Base-by-base conservation (phyloP, 1,140 invertebrate genomes). In the Calliphora vicina region DNA sequence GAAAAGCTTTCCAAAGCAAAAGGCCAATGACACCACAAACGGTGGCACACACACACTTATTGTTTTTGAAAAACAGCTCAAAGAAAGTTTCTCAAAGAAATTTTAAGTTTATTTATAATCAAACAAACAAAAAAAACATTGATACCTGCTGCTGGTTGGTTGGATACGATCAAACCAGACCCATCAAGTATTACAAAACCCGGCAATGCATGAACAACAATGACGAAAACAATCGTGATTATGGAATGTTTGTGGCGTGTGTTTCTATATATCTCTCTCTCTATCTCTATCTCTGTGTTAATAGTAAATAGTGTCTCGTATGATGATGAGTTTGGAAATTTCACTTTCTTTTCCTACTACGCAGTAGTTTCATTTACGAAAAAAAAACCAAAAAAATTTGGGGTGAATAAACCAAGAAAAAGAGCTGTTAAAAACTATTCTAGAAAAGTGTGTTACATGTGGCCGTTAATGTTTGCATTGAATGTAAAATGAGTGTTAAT, bases 161-260 rank as follows among this genome's bases (percentile, higher is more conserved):
- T 57, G 15, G 1, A 35, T 35, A 5, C 10, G 10, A n/a, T n/a
- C n/a, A n/a, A n/a, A n/a, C n/a, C n/a, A 1, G 15, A 50, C 9
- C 3, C 8, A 9, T 67, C 35, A 35, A 35, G n/a, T 67, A 67
- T 67, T 67, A 67, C 61, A 67, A 67, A 67, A 67, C 61, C 61
- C 61, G 61, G 61, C 20, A 67, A 10, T 10, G 57, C 17, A 67
- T 67, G 20, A 67, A 67, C 61, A 67, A 67, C 20, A 67, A 12
- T 57, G n/a, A 23, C 61, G 61, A 67, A 67, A 67, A 67, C 61
- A 67, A 25, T 67, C 61, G 61, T 67, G n/a, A 23, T 67, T 67
- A 67, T 67, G 61, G 61, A 67, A 67, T 25, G 61, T 23, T 20
- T 67, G 20, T 67, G 23, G 61, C 12, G n/a, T 43, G 17, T 50